Conservation (phyloP, 2,113 vertebrate genomes). For the Prolemur simus region DNA sequence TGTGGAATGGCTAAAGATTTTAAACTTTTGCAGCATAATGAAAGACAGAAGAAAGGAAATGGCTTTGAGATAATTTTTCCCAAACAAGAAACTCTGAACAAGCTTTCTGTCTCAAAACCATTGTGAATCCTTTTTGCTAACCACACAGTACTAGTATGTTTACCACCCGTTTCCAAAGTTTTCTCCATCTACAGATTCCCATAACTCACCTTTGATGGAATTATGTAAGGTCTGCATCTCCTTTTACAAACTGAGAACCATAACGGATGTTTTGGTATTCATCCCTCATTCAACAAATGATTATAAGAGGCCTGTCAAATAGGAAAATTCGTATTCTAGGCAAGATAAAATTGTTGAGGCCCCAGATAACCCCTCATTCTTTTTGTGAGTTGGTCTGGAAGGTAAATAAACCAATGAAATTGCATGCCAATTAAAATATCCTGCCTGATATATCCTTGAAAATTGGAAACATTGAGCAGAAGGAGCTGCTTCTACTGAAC, state of each 20-base stretch:
- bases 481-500: neutral
- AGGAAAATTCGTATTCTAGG: neutral
- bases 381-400: neutral
- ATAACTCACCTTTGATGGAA: neutral
- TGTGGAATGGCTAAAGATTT: neutral
- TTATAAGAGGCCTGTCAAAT: neutral
- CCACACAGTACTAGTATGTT: neutral
- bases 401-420: neutral
- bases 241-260: neutral
- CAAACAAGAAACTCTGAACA: neutral
- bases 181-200: neutral
- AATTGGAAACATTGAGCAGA: neutral
- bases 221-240: neutral
- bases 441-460: neutral
- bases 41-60: neutral
- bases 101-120: neutral
- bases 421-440: neutral
- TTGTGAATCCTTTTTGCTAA: neutral
- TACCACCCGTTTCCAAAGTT: neutral
- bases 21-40: neutral
- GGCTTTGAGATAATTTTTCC: neutral
- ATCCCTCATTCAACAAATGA: neutral
- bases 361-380: neutral
- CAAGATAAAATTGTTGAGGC: neutral
- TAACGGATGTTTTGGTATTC: neutral